phyloP scores from a whole-genome alignment of 2,888 invertebrate species.

The Trissolcus brochymenae region DNA sequence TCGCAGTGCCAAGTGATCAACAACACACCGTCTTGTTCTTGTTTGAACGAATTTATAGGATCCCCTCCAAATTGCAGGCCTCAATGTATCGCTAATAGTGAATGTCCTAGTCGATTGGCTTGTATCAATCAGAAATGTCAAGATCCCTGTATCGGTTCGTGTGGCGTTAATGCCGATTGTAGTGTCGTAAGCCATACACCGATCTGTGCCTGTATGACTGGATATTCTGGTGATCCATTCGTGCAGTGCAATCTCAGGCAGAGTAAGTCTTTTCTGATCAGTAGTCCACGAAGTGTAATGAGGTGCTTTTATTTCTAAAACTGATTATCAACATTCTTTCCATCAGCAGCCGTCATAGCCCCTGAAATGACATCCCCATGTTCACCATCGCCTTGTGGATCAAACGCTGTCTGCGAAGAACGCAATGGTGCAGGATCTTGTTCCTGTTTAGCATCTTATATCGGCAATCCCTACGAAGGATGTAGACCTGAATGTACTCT shows the following conservation, averaged over 20 bases:
- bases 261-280: conserved; percentile 11
- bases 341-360: neutral
- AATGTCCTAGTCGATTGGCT: conserved; percentile 81
- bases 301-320: neutral
- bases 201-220: conserved; percentile 79
- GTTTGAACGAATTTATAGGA: conserved; percentile 81
- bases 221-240: conserved; percentile 83
- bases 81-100: conserved; percentile 83
- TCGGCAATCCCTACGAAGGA: conserved; percentile 81
- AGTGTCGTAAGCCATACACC: conserved; percentile 83
- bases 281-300: neutral
- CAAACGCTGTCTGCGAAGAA: conserved; percentile 85
- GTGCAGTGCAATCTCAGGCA: conserved; percentile 69
- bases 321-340: neutral
- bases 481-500: conserved; percentile 84
- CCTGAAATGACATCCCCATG: conserved; percentile 78
- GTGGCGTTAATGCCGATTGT: conserved; percentile 70
- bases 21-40: conserved; percentile 81
- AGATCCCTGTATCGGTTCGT: conserved; percentile 82
- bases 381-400: conserved; percentile 87
- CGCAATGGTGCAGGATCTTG: conserved; percentile 79
- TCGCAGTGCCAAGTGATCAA: conserved; percentile 30
- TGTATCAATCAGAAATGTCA: conserved; percentile 84
- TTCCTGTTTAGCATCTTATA: conserved; percentile 79
- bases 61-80: conserved; percentile 83